Conservation (phyloP, 2,113 vertebrate species). For the Xyrauchen texanus region DNA sequence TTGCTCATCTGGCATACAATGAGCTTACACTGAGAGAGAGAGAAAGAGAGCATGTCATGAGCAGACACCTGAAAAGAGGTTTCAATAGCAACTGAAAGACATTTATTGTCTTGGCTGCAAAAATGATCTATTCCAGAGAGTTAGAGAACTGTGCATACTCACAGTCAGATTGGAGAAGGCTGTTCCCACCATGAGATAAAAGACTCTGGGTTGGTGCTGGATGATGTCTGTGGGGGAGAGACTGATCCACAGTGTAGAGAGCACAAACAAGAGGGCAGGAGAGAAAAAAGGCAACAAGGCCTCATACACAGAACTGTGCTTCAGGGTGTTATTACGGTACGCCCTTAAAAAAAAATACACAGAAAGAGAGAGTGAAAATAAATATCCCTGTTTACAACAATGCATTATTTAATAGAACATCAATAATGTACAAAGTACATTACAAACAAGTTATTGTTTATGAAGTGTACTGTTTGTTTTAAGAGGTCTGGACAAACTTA, state of each 20-base stretch:
- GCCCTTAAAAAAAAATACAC: conserved; percentile 70
- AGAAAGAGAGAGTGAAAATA: not conserved
- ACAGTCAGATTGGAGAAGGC: conserved; percentile 96
- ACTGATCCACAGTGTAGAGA: conserved; percentile 86
- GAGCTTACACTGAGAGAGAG: conserved; percentile 84
- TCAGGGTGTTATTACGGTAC: conserved; percentile 84
- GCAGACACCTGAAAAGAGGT: not conserved
- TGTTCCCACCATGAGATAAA: conserved; percentile 97
- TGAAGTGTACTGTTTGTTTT: not conserved
- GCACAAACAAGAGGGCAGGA: conserved; percentile 85
- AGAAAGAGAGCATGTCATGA: not conserved
- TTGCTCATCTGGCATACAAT: conserved; percentile 99
- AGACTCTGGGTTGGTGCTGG: conserved; percentile 85
- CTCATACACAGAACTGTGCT: conserved; percentile 88
- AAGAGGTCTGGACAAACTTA: conserved; percentile 63
- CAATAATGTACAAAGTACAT: not conserved
- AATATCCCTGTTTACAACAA: not conserved
- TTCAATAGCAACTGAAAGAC: conserved; percentile 12
- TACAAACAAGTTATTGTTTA: too few species aligned
- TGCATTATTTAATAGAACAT: not conserved
- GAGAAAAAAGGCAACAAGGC: conserved; percentile 90
- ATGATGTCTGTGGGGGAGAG: conserved; percentile 83
- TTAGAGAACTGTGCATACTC: conserved; percentile 59
- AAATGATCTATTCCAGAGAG: not conserved
- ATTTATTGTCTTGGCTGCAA: not conserved